Evolutionary conservation across 1,140 invertebrate genomes (phyloP).

Genomic region (Plutomurus gul): DNA sequence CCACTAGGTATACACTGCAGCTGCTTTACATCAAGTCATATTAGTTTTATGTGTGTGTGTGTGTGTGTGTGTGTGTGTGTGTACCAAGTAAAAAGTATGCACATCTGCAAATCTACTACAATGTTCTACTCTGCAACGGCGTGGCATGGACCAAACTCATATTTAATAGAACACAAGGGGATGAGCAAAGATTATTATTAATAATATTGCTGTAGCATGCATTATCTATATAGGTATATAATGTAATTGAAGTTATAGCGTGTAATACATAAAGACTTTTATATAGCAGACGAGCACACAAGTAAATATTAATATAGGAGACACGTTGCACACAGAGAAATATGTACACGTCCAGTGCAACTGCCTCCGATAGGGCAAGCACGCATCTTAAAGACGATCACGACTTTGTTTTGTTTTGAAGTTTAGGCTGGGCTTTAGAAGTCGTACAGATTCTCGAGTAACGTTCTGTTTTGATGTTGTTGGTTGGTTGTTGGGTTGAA

Average conservation of each 20-base stretch:
- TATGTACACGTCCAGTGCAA: not conserved
- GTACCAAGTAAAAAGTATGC: no score
- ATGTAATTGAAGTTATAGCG: not conserved
- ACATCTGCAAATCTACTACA: not conserved
- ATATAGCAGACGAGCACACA: no score
- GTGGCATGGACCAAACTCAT: not conserved
- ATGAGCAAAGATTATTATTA: conserved; percentile 12
- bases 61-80: not conserved
- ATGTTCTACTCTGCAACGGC: no score
- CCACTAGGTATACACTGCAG: not conserved
- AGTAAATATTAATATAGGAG: no score
- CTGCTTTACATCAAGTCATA: not conserved
- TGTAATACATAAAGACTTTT: not conserved
- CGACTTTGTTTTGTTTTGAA: conserved; percentile 24
- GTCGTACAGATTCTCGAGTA: no score
- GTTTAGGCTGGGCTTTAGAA: conserved; percentile 5
- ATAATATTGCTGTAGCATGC: not conserved
- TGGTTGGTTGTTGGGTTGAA: not conserved
- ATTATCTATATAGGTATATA: not conserved
- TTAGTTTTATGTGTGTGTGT: not conserved
- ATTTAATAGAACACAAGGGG: conserved; percentile 13
- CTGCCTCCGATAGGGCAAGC: conserved; percentile 2
- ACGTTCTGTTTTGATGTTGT: conserved; percentile 17
- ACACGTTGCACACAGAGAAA: not conserved
- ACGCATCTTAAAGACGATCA: not conserved